A percentile compares a stretch with the other conserved stretches of the same genome.
These are phyloP conservation scores for Aurelia aurita complex sp. Pacific DNA, from an alignment of 30 jellyfish, hydroid and myxozoan species.

Conservation along the genomic window DNA sequence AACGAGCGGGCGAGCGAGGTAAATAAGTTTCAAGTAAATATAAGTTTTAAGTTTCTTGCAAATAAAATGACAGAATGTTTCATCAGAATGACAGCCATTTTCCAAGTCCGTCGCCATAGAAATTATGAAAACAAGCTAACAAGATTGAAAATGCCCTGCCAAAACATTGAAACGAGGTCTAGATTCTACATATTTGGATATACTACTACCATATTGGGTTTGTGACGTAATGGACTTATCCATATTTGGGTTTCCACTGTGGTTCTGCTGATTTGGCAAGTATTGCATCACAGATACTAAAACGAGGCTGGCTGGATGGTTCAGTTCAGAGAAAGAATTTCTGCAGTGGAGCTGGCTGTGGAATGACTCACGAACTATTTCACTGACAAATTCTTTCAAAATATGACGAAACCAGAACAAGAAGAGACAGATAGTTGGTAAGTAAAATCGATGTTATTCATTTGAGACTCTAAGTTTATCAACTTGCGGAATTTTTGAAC, in stretches of 20 bases:
- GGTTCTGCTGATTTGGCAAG: conserved; percentile 34
- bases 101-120: too few relatives aligned
- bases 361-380: not conserved
- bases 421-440: conserved; percentile 37
- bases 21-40: too few relatives aligned
- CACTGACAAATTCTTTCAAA: conserved; percentile 3
- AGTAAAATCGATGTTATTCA: not conserved
- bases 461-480: too few relatives aligned
- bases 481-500: too few relatives aligned
- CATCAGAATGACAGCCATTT: too few relatives aligned
- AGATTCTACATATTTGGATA: conserved; percentile 1
- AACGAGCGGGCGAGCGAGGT: too few relatives aligned
- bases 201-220: conserved; percentile 8
- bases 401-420: conserved; percentile 58
- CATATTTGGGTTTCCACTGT: not conserved
- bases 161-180: not conserved
- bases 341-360: not conserved
- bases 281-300: conserved; percentile 31
- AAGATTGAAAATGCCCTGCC: too few relatives aligned
- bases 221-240: too few relatives aligned
- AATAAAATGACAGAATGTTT: too few relatives aligned
- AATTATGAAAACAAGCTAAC: too few relatives aligned
- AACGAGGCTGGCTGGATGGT: conserved; percentile 16
- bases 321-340: too few relatives aligned
- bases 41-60: too few relatives aligned